Conservation (phyloP, 2,113 vertebrate genomes). For the Bostrychus sinensis region DNA sequence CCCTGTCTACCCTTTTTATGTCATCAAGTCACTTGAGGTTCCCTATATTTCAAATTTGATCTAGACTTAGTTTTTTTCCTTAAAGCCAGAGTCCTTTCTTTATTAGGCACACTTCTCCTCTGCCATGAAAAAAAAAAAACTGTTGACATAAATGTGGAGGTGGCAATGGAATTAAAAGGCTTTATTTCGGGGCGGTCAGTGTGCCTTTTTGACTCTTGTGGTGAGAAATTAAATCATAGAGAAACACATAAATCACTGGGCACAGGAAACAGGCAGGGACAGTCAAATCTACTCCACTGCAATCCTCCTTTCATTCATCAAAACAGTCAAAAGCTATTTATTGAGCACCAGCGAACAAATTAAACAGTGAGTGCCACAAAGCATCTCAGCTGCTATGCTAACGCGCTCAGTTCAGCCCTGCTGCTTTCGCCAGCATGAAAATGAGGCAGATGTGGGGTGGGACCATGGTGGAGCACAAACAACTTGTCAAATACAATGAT, state of each 20-base stretch:
- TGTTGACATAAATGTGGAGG: constrained; percentile 70
- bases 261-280: constrained; percentile 74
- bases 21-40: constrained; percentile 36
- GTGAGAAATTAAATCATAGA: constrained; percentile 82
- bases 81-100: constrained; percentile 35
- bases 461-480: constrained; percentile 26
- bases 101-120: constrained; percentile 15
- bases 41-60: constrained; percentile 50
- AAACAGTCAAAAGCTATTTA: constrained; percentile 78
- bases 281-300: constrained; percentile 80
- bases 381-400: constrained; percentile 67
- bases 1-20: constrained; percentile 21
- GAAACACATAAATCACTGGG: constrained; percentile 85
- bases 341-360: constrained; percentile 71
- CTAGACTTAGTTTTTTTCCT: constrained; percentile 29
- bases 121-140: constrained; percentile 28
- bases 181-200: constrained; percentile 69
- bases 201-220: constrained; percentile 72
- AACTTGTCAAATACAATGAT: constrained; percentile 44
- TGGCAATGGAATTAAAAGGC: constrained; percentile 74
- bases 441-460: constrained; percentile 64
- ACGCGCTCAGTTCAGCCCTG: constrained; percentile 36
- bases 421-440: constrained; percentile 61
- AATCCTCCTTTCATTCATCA: constrained; percentile 86
- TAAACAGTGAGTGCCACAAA: constrained; percentile 74